Evolutionary conservation across 35 echinoderm and acorn worm species (phyloP).

Genomic region (Heliocidaris erythrogramma): DNA sequence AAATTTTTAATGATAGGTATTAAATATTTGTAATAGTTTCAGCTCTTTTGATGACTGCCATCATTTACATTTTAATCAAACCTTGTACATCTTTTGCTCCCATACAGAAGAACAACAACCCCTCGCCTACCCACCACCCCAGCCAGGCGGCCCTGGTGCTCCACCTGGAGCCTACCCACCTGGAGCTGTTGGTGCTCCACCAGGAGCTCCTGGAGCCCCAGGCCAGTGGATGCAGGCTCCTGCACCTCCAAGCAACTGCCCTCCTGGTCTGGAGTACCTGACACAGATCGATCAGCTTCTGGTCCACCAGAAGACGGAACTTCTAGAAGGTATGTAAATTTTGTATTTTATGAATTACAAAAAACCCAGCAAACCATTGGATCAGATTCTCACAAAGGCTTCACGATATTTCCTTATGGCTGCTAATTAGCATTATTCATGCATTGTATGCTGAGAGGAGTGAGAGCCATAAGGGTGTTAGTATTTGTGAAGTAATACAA

Average conservation of each 20-base stretch:
- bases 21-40: no score
- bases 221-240: constrained; percentile 51
- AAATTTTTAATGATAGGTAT: no score
- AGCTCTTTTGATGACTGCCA: no score
- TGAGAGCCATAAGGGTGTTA: no score
- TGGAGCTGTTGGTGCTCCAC: constrained; percentile 27
- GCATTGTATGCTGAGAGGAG: no score
- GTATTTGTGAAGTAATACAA: no score
- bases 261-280: constrained; percentile 81
- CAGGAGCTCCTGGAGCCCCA: constrained; percentile 44
- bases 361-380: no score
- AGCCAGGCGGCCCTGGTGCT: background rate
- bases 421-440: no score
- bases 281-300: constrained; percentile 89
- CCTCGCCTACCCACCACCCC: constrained; percentile 14
- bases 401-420: no score
- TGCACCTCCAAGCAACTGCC: constrained; percentile 64
- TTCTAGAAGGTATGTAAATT: constrained; percentile 68
- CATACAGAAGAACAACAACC: constrained; percentile 26
- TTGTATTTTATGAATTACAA: no score
- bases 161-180: constrained; percentile 44
- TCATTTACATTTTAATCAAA: background rate
- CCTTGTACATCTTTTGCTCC: background rate
- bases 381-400: no score
- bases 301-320: constrained; percentile 85